Conservation (phyloP, 1,140 invertebrate genomes). For the Rhopalosiphum maidis region DNA sequence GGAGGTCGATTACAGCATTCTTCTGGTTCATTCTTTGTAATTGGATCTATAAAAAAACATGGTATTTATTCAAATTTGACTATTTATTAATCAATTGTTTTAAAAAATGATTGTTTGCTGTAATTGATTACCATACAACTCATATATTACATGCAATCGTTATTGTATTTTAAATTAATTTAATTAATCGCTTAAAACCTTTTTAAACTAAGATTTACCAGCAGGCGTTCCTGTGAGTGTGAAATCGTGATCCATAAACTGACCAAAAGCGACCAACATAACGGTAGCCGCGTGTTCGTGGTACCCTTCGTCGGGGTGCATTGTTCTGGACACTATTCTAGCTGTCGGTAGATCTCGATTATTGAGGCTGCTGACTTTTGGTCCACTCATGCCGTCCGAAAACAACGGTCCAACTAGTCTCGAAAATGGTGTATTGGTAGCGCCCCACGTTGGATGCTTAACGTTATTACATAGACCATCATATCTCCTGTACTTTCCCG, state of each 20-base stretch:
- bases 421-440: conserved; percentile 79
- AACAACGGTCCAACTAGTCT: conserved; percentile 82
- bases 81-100: too few relatives aligned
- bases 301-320: conserved; percentile 65
- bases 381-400: conserved; percentile 75
- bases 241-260: conserved; percentile 69
- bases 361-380: conserved; percentile 61
- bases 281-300: conserved; percentile 64
- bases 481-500: conserved; percentile 86
- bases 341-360: conserved; percentile 64
- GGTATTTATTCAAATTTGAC: too few relatives aligned
- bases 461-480: conserved; percentile 96
- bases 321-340: conserved; percentile 65
- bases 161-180: not conserved
- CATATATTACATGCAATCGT: not conserved
- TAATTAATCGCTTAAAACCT: not conserved
- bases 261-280: conserved; percentile 67
- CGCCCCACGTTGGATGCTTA: conserved; percentile 86
- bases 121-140: not conserved
- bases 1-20: conserved; percentile 82
- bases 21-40: conserved; percentile 85
- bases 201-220: conserved; percentile 61
- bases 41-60: conserved; percentile 70
- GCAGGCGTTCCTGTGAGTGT: conserved; percentile 65
- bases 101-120: not conserved